phyloP scores from a whole-genome alignment of 2,888 invertebrate species.

The Endotricha flammealis region DNA sequence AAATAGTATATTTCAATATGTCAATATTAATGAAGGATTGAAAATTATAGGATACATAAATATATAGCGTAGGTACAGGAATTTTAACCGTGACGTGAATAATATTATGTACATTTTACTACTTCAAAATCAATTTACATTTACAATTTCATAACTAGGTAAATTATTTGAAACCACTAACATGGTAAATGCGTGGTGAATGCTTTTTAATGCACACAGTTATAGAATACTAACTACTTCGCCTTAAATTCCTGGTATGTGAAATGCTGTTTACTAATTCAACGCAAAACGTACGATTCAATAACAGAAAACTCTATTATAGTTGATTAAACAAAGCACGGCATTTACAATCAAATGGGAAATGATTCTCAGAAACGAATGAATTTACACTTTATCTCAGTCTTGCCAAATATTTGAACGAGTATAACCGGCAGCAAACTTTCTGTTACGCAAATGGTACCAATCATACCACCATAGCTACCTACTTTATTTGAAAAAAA shows the following conservation, averaged over 20 bases:
- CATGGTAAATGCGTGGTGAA: slow-evolving; percentile 38
- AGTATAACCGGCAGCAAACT: slow-evolving; percentile 11
- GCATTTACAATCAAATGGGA: slow-evolving; percentile 18
- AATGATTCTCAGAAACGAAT: slow-evolving; percentile 31
- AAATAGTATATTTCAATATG: no score
- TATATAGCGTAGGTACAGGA: slow-evolving; percentile 8
- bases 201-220: neutral
- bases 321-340: slow-evolving; percentile 6
- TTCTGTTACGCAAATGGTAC: no score
- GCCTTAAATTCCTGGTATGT: neutral
- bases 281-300: neutral
- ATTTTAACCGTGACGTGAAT: slow-evolving; percentile 13
- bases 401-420: slow-evolving; percentile 44
- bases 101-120: neutral
- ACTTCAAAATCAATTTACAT: slow-evolving; percentile 6
- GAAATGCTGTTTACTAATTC: neutral
- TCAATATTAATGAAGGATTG: no score
- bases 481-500: no score
- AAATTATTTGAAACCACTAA: slow-evolving; percentile 32
- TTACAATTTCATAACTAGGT: neutral
- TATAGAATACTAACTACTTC: neutral
- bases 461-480: no score
- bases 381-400: slow-evolving; percentile 26
- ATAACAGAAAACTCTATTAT: slow-evolving; percentile 3
- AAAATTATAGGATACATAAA: no score